Conservation (phyloP, 2,113 vertebrate genomes). For the Epinephelus lanceolatus region DNA sequence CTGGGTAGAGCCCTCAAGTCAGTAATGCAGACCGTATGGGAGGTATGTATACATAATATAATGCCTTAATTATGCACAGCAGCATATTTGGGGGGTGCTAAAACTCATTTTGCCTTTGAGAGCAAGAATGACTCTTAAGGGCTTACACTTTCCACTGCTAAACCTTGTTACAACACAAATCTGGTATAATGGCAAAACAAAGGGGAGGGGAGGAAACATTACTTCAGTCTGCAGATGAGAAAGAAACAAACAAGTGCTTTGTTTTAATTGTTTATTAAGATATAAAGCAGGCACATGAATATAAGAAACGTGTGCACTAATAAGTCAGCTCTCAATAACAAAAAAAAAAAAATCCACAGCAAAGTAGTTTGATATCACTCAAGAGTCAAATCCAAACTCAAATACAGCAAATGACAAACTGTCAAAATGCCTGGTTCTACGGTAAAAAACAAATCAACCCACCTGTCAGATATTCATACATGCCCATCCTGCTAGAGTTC, state of each 20-base stretch:
- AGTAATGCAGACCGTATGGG: slow-evolving; percentile 10
- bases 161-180: slow-evolving; percentile 5
- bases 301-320: slow-evolving; percentile 71
- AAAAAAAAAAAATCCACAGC: slow-evolving; percentile 71
- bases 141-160: not conserved
- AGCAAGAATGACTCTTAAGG: not conserved
- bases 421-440: slow-evolving; percentile 35
- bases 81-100: not conserved
- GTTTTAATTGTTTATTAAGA: slow-evolving; percentile 75
- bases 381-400: slow-evolving; percentile 58
- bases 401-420: slow-evolving; percentile 54
- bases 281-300: slow-evolving; percentile 79
- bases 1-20: slow-evolving; percentile 22
- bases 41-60: slow-evolving; percentile 7
- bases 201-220: not conserved
- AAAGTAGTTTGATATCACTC: slow-evolving; percentile 69
- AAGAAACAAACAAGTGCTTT: not conserved
- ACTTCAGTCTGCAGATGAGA: not conserved
- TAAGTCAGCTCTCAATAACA: slow-evolving; percentile 70
- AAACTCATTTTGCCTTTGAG: slow-evolving; percentile 15
- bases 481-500: slow-evolving; percentile 38
- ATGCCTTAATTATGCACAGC: slow-evolving; percentile 32
- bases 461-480: slow-evolving; percentile 31
- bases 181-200: slow-evolving; percentile 10
- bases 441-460: slow-evolving; percentile 22